Percentiles rank a stretch among this genome's conserved stretches.
Evolutionary conservation across 2,888 invertebrate genomes (phyloP).

Genomic region (Mesoligia furuncula): DNA sequence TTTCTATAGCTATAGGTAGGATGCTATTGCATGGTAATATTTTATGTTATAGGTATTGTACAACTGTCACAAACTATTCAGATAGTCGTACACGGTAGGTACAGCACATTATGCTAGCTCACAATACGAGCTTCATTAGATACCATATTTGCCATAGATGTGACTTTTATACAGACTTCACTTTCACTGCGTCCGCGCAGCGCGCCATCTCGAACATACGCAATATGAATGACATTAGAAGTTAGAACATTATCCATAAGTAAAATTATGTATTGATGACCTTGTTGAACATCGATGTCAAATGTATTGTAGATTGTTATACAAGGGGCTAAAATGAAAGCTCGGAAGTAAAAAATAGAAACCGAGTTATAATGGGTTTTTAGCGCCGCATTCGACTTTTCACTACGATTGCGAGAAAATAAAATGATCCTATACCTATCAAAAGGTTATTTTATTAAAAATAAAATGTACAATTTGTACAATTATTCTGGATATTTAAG

Average conservation of each 20-base stretch:
- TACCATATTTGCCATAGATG: constrained; percentile 41
- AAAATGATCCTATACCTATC: too few relatives aligned
- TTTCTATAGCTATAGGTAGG: neutral
- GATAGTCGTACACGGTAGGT: neutral
- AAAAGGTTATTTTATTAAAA: too few relatives aligned
- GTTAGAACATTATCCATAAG: constrained; percentile 32
- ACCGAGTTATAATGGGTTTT: too few relatives aligned
- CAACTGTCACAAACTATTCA: constrained; percentile 14
- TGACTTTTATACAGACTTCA: constrained; percentile 53
- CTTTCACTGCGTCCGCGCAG: constrained; percentile 54
- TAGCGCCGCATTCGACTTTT: too few relatives aligned
- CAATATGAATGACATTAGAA: constrained; percentile 44
- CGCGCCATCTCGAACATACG: constrained; percentile 34
- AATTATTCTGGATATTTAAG: too few relatives aligned
- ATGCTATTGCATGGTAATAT: neutral
- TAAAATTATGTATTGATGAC: constrained; percentile 35
- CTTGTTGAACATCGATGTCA: constrained; percentile 23
- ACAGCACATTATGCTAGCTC: constrained; percentile 7
- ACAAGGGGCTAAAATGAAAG: too few relatives aligned
- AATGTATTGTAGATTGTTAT: neutral
- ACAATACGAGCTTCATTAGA: constrained; percentile 9
- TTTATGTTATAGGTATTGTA: neutral
- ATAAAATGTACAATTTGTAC: too few relatives aligned
- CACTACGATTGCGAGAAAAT: too few relatives aligned
- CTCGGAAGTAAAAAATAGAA: too few relatives aligned